Evolutionary conservation across 1,140 invertebrate genomes (phyloP).

Genomic region (Delia radicum): DNA sequence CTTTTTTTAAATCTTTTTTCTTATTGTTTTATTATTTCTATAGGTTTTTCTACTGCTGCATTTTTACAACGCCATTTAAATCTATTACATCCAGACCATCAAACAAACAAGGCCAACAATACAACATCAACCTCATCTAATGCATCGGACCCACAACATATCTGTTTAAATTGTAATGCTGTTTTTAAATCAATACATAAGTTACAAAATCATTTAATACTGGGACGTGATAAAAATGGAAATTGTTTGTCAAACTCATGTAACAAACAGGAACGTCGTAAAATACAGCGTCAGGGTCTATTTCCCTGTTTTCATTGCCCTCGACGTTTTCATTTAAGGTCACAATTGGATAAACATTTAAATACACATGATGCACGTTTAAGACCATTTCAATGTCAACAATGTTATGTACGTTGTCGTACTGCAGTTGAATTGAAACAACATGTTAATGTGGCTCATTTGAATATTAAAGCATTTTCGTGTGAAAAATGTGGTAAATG

Average conservation of each 20-base stretch:
- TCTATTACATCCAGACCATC: constrained; percentile 20
- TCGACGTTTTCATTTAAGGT: constrained; percentile 15
- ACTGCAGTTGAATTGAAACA: neutral
- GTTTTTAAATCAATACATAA: constrained; percentile 8
- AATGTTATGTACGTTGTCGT: neutral
- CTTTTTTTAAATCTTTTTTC: neutral
- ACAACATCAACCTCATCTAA: neutral
- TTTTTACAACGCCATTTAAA: constrained; percentile 25
- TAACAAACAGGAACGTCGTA: neutral
- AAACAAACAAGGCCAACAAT: constrained; percentile 1
- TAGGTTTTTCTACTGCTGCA: constrained; percentile 15
- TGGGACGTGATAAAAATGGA: constrained; percentile 25
- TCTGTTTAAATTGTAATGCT: constrained; percentile 25
- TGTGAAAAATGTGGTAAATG: constrained; percentile 21
- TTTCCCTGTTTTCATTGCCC: constrained; percentile 23
- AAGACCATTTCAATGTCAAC: constrained; percentile 3
- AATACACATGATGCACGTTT: constrained; percentile 12
- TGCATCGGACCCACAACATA: neutral
- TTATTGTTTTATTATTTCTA: neutral
- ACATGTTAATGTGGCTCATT: constrained; percentile 10
- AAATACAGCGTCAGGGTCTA: neutral
- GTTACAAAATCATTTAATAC: constrained; percentile 15
- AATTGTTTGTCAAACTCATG: constrained; percentile 1
- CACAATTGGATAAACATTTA: constrained; percentile 24
- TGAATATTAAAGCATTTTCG: constrained; percentile 5